Percentiles rank a stretch among this genome's conserved stretches.
Evolutionary conservation across 2,113 vertebrate genomes (phyloP).

Genomic region (Pteronura brasiliensis): DNA sequence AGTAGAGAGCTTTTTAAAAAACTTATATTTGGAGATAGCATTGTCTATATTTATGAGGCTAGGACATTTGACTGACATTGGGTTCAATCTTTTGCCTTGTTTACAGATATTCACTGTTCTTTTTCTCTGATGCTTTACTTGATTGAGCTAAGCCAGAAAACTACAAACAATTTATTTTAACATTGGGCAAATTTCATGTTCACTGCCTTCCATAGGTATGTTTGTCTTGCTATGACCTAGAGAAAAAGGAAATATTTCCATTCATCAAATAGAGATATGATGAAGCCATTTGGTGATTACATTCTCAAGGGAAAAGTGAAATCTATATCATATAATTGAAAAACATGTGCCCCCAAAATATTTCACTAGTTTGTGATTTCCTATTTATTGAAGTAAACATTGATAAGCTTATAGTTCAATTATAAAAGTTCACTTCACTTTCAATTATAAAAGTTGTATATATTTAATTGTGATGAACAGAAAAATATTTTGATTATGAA

Average conservation of each 20-base stretch:
- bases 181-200: constrained; percentile 7
- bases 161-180: neutral
- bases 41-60: constrained; percentile 48
- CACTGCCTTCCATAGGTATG: neutral
- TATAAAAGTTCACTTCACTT: neutral
- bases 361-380: neutral
- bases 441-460: neutral
- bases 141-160: constrained; percentile 23
- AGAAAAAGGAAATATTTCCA: constrained; percentile 7
- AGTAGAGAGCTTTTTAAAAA: neutral
- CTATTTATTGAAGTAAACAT: neutral
- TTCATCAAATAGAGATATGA: neutral
- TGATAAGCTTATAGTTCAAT: neutral
- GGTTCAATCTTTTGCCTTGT: neutral
- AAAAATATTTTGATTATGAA: constrained; percentile 26
- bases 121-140: neutral
- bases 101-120: neutral
- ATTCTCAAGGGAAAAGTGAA: neutral
- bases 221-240: constrained; percentile 16
- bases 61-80: constrained; percentile 18
- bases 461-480: neutral
- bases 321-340: neutral
- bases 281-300: neutral
- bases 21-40: neutral
- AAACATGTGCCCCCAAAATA: neutral